Evolutionary conservation across 2,797 vertebrate genomes (phyloP).

Genomic region (Falco naumanni): DNA sequence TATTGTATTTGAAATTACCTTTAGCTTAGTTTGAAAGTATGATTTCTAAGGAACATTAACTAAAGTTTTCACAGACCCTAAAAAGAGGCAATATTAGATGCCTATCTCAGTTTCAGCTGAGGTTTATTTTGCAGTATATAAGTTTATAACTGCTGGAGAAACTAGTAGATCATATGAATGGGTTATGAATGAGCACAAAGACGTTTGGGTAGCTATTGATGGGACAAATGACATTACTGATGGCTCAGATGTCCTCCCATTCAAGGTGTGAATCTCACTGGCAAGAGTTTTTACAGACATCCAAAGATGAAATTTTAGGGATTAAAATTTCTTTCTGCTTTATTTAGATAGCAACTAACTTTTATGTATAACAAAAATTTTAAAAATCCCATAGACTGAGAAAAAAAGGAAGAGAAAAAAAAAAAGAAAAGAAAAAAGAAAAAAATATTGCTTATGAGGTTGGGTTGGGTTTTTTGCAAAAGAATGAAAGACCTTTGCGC

Average conservation of each 20-base stretch:
- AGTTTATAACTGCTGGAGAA: neutral
- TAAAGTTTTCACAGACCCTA: neutral
- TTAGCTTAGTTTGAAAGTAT: neutral
- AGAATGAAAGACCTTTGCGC: neutral
- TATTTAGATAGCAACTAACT: neutral
- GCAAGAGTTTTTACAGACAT: neutral
- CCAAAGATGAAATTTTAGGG: neutral
- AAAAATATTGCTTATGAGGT: too few relatives aligned
- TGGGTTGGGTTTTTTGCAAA: neutral
- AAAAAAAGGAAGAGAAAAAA: neutral
- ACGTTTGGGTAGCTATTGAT: neutral
- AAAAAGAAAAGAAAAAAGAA: too few relatives aligned
- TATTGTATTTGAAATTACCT: neutral
- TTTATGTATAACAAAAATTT: neutral
- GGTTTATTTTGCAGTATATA: neutral
- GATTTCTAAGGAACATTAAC: neutral
- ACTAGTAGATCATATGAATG: neutral
- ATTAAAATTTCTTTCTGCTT: neutral
- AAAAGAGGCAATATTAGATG: neutral
- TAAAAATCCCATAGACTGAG: neutral
- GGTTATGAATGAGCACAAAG: neutral
- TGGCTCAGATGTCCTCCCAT: neutral
- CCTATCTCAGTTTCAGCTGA: neutral
- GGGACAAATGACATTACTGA: neutral
- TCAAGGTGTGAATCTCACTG: neutral